Base-by-base conservation (phyloP, 1,140 invertebrate species). In the Stegodyphus mimosarum region DNA sequence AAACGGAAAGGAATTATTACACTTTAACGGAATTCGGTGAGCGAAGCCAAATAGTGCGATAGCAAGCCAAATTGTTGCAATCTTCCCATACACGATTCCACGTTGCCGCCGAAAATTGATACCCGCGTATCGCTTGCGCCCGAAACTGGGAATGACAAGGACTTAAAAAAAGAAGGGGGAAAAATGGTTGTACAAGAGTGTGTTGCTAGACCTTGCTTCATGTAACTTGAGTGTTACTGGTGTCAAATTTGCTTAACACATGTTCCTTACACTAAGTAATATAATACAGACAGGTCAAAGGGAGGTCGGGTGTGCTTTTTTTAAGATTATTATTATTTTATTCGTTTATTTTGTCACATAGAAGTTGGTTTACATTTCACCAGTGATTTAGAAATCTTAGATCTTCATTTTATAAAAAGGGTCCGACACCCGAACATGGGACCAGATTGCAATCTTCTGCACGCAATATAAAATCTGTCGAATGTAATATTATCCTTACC, bases 181-280 rank as follows among this genome's bases (percentile, higher is more conserved):
- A 83, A 71, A 52, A 60, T n/a, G 70, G 71, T 55, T 33, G 33
- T 33, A 33, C 1, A 33, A 83, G 80, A 73, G 66, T 67, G 49
- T 18, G 60, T 6, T 18, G 55, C 48, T 79, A 74, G 70, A 83
- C 80, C 80, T 83, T 74, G 80, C 80, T 52, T 15, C n/a, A 83
- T 52, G 80, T 74, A 83, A 83, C 70, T 10, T 7, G 80, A 83
- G 70, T 51, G 13, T 11, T 9, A 60, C 11, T 67, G 80, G 80
- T 83, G 80, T 83, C 80, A 74, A 74, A 74, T 83, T 83, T 74
- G 80, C 60, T 74, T 74, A 83, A 83, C 80, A 83, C 80, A 83
- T 83, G 80, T 83, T 83, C 80, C 80, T 83, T 83, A 83, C 50
- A 83, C 70, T 74, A 55, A 53, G 80, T 73, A 83, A 83, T 50